phyloP scores from a whole-genome alignment of 2,888 invertebrate genomes.

The Mimas tiliae region DNA sequence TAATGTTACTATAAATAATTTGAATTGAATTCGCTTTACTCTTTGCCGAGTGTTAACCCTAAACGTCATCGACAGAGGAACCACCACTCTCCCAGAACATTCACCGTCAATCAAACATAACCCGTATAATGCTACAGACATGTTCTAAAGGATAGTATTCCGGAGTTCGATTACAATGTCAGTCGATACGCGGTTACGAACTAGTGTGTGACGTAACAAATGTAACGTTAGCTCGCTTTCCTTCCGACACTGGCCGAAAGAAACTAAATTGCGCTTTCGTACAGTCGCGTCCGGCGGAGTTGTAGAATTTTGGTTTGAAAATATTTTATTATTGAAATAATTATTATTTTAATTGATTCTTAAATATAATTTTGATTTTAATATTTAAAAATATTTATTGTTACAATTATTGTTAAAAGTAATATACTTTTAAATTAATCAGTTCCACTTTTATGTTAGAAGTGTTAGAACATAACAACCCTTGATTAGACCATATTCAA shows the following conservation, averaged over 20 bases:
- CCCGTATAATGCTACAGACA: not conserved
- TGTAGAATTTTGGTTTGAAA: not conserved
- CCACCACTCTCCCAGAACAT: constrained; percentile 1
- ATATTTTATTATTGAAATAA: not conserved
- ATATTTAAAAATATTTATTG: too few species aligned
- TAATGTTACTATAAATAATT: too few species aligned
- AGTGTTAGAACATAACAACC: too few species aligned
- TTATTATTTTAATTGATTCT: not conserved
- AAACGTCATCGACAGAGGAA: too few species aligned
- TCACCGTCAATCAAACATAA: not conserved
- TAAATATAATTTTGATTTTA: not conserved
- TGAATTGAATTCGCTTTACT: too few species aligned
- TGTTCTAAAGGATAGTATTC: constrained; percentile 19
- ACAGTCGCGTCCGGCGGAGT: constrained; percentile 2
- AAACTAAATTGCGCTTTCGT: constrained; percentile 29
- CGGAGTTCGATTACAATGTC: constrained; percentile 21
- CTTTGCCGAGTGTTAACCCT: too few species aligned
- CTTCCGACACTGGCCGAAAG: constrained; percentile 34
- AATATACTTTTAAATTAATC: too few species aligned
- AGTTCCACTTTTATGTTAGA: too few species aligned
- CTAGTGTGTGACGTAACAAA: constrained; percentile 19
- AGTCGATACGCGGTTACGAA: constrained; percentile 11
- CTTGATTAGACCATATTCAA: too few species aligned
- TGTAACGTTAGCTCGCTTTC: constrained; percentile 36
- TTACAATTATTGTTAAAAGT: too few species aligned